phyloP scores from a whole-genome alignment of 2,113 vertebrate species.

The Crotalus helleri region DNA sequence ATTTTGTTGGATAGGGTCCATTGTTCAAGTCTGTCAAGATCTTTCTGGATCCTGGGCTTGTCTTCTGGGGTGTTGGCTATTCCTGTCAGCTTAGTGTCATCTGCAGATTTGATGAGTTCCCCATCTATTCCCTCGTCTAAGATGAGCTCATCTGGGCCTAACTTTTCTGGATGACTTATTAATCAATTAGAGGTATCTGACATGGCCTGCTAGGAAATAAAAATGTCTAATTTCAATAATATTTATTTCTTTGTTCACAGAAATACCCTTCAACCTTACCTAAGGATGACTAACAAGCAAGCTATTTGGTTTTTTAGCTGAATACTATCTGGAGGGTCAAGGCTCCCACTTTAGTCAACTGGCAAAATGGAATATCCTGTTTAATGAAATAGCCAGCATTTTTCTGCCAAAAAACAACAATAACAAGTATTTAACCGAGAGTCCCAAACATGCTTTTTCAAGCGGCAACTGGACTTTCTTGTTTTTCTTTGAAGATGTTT shows the following conservation, averaged over 20 bases:
- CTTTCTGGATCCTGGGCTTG: no score
- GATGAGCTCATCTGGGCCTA: not conserved
- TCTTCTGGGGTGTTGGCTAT: no score
- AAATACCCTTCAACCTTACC: not conserved
- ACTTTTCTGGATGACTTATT: not conserved
- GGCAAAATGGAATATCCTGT: not conserved
- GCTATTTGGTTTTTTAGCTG: not conserved
- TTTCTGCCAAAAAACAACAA: not conserved
- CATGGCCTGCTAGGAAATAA: not conserved
- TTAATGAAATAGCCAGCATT: not conserved
- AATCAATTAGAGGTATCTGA: not conserved
- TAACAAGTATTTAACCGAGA: not conserved
- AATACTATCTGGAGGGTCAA: not conserved
- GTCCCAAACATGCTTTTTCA: no score
- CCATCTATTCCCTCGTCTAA: no score
- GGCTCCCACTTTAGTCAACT: not conserved
- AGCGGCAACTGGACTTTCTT: no score
- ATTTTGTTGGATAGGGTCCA: no score
- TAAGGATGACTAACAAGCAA: not conserved
- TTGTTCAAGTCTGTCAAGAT: no score
- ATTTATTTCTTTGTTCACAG: not conserved
- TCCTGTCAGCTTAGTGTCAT: no score
- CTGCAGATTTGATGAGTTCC: no score
- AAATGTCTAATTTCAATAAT: not conserved
- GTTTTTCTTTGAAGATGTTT: no score